Percentiles rank a stretch among this genome's conserved stretches.
Evolutionary conservation across 2,888 invertebrate species (phyloP).

Genomic region (Diachrysia chrysitis): DNA sequence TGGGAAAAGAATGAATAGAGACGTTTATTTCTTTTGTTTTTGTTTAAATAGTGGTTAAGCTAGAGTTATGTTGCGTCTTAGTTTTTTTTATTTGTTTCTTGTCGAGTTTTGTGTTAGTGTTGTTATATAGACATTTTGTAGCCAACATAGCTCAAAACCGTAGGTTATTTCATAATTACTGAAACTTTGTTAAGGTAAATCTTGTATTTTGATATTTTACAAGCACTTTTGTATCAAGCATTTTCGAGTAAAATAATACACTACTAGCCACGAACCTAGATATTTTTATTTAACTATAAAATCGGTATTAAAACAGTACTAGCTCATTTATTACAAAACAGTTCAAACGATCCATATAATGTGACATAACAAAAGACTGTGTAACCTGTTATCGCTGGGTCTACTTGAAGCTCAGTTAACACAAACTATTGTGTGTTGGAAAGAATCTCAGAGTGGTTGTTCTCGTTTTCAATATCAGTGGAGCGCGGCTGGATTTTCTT

Average conservation of each 20-base stretch:
- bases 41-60: slow-evolving; percentile 6
- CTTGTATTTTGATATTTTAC: too few relatives aligned
- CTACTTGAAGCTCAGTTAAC: slow-evolving; percentile 58
- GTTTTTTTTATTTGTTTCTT: not conserved
- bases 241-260: too few relatives aligned
- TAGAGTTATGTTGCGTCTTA: slow-evolving; percentile 5
- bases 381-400: slow-evolving; percentile 43
- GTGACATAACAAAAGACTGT: slow-evolving; percentile 21
- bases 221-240: too few relatives aligned
- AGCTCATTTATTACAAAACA: not conserved
- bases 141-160: too few relatives aligned
- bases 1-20: slow-evolving; percentile 20
- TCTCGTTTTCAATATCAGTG: slow-evolving; percentile 69
- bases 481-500: slow-evolving; percentile 57
- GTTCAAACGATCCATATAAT: slow-evolving; percentile 22
- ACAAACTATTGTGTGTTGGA: slow-evolving; percentile 59
- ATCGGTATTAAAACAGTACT: not conserved
- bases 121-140: too few relatives aligned
- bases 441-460: slow-evolving; percentile 69
- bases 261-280: too few relatives aligned
- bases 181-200: too few relatives aligned
- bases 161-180: too few relatives aligned
- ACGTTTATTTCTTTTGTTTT: slow-evolving; percentile 28
- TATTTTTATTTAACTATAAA: not conserved
- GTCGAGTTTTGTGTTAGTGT: not conserved